These are phyloP conservation scores for Maniola hyperantus DNA, from an alignment of 2,888 invertebrate genomes.

Conservation along the genomic window DNA sequence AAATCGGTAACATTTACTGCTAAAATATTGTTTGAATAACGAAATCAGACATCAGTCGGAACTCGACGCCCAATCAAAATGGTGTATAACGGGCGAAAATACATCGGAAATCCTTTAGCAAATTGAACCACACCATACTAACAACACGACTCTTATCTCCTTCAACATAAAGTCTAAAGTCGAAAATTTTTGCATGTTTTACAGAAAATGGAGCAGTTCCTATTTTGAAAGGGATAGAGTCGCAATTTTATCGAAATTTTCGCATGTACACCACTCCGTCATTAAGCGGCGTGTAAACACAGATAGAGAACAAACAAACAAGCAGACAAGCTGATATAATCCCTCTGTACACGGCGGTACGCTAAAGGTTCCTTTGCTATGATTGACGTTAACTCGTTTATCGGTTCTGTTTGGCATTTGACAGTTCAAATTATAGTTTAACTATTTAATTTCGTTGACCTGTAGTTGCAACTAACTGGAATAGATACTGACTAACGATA, in stretches of 20 bases:
- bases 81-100: slow-evolving; percentile 28
- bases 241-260: slow-evolving; percentile 11
- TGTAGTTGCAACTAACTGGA: too few relatives aligned
- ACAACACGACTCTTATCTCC: slow-evolving; percentile 8
- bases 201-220: not conserved
- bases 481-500: too few relatives aligned
- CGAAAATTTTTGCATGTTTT: not conserved
- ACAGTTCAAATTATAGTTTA: slow-evolving; percentile 1
- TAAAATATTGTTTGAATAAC: slow-evolving; percentile 19
- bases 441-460: not conserved
- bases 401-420: slow-evolving; percentile 14
- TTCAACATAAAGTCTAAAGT: slow-evolving; percentile 17
- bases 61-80: slow-evolving; percentile 32
- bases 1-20: slow-evolving; percentile 9
- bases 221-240: slow-evolving; percentile 14
- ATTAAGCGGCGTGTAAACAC: slow-evolving; percentile 55
- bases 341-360: slow-evolving; percentile 48
- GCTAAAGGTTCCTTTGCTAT: slow-evolving; percentile 34
- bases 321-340: slow-evolving; percentile 56
- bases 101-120: slow-evolving; percentile 41
- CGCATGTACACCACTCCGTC: slow-evolving; percentile 38
- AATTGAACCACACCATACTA: slow-evolving; percentile 31
- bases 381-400: slow-evolving; percentile 35
- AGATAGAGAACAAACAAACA: slow-evolving; percentile 51
- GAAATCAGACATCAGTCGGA: slow-evolving; percentile 31